Conservation (phyloP, 2,888 invertebrate species). For the Leucoma salicis region DNA sequence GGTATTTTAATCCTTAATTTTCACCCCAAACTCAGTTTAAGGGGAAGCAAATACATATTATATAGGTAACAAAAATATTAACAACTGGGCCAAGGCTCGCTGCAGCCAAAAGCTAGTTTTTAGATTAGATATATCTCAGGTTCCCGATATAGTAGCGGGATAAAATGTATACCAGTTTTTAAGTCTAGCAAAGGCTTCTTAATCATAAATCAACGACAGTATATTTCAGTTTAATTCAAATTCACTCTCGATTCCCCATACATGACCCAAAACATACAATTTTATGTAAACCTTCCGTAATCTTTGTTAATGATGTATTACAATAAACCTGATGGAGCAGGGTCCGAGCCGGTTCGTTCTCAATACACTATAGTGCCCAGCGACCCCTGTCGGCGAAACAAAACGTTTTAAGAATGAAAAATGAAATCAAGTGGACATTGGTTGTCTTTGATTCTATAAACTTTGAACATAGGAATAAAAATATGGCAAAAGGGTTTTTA, state of each 20-base stretch:
- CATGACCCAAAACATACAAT: conserved; percentile 3
- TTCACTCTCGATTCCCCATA: not conserved
- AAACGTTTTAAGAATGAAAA: conserved; percentile 76
- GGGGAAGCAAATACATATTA: too few relatives aligned
- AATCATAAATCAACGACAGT: too few relatives aligned
- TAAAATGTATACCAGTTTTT: too few relatives aligned
- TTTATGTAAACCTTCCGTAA: conserved; percentile 33
- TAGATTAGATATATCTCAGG: too few relatives aligned
- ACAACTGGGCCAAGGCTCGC: too few relatives aligned
- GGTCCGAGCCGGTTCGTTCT: conserved; percentile 59
- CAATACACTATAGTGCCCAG: conserved; percentile 62
- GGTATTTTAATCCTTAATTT: too few relatives aligned
- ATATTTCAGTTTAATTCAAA: not conserved
- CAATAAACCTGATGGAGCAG: conserved; percentile 61
- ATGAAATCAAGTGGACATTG: conserved; percentile 78
- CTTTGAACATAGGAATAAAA: conserved; percentile 33
- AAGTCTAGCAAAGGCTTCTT: too few relatives aligned
- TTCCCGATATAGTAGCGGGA: too few relatives aligned
- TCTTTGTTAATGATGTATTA: conserved; percentile 64
- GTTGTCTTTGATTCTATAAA: conserved; percentile 19
- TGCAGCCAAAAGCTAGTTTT: too few relatives aligned
- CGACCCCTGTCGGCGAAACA: conserved; percentile 73
- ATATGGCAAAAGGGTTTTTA: too few relatives aligned
- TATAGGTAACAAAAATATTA: too few relatives aligned
- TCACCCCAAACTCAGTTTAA: too few relatives aligned